Evolutionary conservation across 1,140 invertebrate genomes (phyloP).

Genomic region (Alviniconcha marisindica): DNA sequence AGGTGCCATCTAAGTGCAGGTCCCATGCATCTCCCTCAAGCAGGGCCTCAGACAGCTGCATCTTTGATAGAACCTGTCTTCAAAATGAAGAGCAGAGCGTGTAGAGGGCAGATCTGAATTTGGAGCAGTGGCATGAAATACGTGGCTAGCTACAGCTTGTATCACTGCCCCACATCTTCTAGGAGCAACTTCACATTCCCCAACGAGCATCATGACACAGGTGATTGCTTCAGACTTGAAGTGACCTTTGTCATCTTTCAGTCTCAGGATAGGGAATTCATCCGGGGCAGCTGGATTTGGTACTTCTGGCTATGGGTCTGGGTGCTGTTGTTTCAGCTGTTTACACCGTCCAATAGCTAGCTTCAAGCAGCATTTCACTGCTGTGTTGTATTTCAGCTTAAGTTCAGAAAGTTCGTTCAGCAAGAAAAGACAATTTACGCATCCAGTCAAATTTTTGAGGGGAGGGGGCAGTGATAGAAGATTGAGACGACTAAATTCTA

Average conservation of each 20-base stretch:
- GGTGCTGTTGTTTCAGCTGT: too few relatives aligned
- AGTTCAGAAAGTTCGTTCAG: too few relatives aligned
- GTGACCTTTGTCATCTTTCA: background rate
- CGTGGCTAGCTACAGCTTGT: background rate
- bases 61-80: background rate
- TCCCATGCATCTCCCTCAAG: background rate
- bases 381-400: too few relatives aligned
- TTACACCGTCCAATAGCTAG: too few relatives aligned
- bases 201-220: background rate
- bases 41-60: background rate
- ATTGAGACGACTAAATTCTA: too few relatives aligned
- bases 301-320: too few relatives aligned
- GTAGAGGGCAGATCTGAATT: background rate
- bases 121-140: background rate
- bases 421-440: too few relatives aligned
- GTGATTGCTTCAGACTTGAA: background rate
- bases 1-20: background rate
- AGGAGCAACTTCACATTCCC: background rate
- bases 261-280: too few relatives aligned
- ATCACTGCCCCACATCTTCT: background rate
- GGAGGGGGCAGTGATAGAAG: too few relatives aligned
- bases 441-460: too few relatives aligned
- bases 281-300: too few relatives aligned
- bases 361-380: too few relatives aligned
- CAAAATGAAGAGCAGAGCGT: background rate